A percentile compares a stretch with the other conserved stretches of the same genome.
Evolutionary conservation across 2,113 vertebrate genomes (phyloP).

Genomic region (Sprattus sprattus): DNA sequence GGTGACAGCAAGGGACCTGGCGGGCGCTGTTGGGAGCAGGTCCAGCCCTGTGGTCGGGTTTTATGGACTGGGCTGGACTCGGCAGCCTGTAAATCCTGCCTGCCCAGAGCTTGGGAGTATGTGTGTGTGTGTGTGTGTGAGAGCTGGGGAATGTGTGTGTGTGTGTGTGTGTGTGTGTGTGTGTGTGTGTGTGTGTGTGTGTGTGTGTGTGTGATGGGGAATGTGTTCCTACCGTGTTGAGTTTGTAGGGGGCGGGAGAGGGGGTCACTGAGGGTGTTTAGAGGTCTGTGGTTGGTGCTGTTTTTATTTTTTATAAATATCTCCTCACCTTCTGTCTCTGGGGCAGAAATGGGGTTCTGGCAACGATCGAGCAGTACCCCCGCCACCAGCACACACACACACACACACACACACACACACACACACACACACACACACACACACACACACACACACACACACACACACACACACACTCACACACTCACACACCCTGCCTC

Average conservation of each 20-base stretch:
- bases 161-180: not conserved
- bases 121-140: conserved; percentile 17
- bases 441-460: not conserved
- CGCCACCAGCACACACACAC: not conserved
- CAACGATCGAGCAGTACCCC: conserved; percentile 10
- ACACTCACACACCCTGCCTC: not conserved
- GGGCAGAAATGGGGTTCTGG: conserved; percentile 35
- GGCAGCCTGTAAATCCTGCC: conserved; percentile 45
- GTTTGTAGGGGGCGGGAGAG: not conserved
- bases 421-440: not conserved
- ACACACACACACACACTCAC: too few relatives aligned
- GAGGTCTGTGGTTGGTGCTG: not conserved
- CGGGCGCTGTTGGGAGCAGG: conserved; percentile 19
- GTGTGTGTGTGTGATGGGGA: not conserved
- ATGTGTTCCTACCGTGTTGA: not conserved
- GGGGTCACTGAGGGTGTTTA: not conserved
- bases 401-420: not conserved
- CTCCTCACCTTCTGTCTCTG: conserved; percentile 42
- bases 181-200: not conserved
- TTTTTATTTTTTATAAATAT: conserved; percentile 44
- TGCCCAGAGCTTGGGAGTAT: conserved; percentile 3
- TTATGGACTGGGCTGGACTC: conserved; percentile 42
- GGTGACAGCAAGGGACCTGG: not conserved
- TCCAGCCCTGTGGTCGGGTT: conserved; percentile 17
- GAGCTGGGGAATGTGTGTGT: not conserved